These are phyloP conservation scores for Eretmocerus hayati DNA, from an alignment of 2,888 invertebrate species.

Conservation along the genomic window DNA sequence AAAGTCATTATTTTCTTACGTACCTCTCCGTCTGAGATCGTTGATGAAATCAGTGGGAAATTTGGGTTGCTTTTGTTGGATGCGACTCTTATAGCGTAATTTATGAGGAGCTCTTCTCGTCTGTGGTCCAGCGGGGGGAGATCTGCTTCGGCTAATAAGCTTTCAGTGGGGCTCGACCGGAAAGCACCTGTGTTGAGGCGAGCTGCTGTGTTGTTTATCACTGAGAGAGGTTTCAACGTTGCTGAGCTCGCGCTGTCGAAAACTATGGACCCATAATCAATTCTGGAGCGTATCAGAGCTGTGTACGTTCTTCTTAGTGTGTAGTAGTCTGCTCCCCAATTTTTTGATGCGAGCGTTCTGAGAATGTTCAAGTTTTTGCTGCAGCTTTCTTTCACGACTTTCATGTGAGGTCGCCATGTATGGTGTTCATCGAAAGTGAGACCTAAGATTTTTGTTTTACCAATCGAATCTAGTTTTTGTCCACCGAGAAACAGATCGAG, in stretches of 20 bases:
- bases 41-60: no score
- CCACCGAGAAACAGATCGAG: no score
- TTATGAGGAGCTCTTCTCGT: neutral
- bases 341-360: neutral
- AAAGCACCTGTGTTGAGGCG: neutral
- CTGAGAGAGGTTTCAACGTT: neutral
- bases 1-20: no score
- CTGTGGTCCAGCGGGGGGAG: neutral
- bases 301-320: neutral
- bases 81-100: neutral
- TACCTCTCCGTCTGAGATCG: no score
- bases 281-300: neutral
- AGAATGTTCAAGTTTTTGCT: neutral
- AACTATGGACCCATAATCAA: neutral
- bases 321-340: neutral
- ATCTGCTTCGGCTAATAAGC: neutral
- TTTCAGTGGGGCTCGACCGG: neutral
- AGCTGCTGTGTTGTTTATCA: neutral
- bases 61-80: no score
- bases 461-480: neutral
- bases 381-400: neutral
- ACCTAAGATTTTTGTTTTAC: neutral
- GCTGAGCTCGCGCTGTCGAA: neutral
- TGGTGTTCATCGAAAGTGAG: neutral
- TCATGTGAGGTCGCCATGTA: neutral